Evolutionary conservation across 1,140 invertebrate genomes (phyloP).

Genomic region (Hesperophylax magnus): DNA sequence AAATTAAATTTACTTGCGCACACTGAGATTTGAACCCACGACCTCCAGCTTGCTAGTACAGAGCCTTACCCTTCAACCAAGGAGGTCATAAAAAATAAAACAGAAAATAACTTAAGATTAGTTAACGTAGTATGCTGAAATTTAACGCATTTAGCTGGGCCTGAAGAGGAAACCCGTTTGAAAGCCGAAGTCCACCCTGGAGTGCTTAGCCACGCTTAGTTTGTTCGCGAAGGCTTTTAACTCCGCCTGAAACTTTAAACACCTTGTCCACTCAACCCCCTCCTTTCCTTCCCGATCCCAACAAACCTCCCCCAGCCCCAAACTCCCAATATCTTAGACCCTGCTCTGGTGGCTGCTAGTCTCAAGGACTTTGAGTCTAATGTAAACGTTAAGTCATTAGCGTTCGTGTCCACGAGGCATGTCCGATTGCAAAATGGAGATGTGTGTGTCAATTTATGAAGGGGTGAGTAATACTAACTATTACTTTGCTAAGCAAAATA

Average conservation of each 20-base stretch:
- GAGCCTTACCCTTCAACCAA: no score
- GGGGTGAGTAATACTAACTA: no score
- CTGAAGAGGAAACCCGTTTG: conserved; percentile 1
- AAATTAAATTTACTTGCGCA: no score
- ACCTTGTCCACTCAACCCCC: conserved; percentile 47
- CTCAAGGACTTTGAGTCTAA: conserved; percentile 43
- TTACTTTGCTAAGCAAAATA: no score
- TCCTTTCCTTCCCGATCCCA: neutral
- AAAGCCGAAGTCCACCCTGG: conserved; percentile 31
- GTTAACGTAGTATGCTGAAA: no score
- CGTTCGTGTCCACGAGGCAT: conserved; percentile 23
- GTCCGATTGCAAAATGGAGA: conserved; percentile 34
- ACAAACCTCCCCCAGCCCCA: neutral
- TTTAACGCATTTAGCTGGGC: neutral
- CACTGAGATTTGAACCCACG: no score
- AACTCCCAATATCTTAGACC: conserved; percentile 25
- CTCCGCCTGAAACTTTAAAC: conserved; percentile 55
- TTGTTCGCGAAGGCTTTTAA: conserved; percentile 56
- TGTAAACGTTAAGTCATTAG: conserved; percentile 41
- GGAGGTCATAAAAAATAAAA: no score
- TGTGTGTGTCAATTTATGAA: conserved; percentile 21
- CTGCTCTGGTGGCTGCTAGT: neutral
- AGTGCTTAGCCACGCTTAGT: conserved; percentile 57
- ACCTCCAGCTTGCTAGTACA: no score
- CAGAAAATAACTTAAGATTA: no score